Conservation (phyloP, 1,140 invertebrate genomes). For the Leptinotarsa texana region DNA sequence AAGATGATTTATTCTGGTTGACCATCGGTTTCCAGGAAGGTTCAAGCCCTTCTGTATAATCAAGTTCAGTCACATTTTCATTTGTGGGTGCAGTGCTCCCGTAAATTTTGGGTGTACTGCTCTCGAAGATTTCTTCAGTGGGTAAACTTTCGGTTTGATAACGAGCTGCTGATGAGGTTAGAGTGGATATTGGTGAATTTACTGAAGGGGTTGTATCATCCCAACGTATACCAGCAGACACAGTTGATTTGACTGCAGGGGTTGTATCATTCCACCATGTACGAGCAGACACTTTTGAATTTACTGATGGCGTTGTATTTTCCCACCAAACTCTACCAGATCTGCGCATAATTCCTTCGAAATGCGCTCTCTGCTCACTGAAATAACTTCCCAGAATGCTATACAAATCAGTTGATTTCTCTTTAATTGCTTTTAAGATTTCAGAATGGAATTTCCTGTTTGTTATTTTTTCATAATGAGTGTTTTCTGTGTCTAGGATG, state of each 20-base stretch:
- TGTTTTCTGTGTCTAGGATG: conserved; percentile 27
- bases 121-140: not conserved
- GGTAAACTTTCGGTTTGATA: not conserved
- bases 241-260: not conserved
- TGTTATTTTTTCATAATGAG: conserved; percentile 10
- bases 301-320: not conserved
- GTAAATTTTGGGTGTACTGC: not conserved
- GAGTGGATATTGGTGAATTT: not conserved
- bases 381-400: conserved; percentile 36
- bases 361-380: conserved; percentile 36
- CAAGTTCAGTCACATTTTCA: not conserved
- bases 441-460: not conserved
- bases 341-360: conserved; percentile 17
- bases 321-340: not conserved
- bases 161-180: not conserved
- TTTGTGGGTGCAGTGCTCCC: not conserved
- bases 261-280: not conserved
- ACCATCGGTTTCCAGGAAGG: not conserved
- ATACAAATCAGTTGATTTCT: conserved; percentile 15
- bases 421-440: not conserved
- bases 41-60: not conserved
- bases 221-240: not conserved
- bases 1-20: conserved; percentile 18
- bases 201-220: not conserved
- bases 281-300: not conserved